Conservation (phyloP, 92 coral and sea anemone genomes). For the Heteractis magnifica region DNA sequence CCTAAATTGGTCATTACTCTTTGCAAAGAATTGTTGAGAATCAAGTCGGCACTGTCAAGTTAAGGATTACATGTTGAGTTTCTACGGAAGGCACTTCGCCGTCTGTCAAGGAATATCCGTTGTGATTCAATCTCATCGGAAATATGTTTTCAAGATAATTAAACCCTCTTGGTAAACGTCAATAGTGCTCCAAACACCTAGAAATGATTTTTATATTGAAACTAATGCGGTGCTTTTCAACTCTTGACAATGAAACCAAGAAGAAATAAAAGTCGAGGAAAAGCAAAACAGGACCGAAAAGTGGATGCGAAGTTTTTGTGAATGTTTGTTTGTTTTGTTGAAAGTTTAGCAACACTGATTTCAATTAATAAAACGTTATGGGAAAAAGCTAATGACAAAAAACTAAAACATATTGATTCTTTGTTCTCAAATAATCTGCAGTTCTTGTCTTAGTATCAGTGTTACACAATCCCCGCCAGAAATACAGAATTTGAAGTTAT, state of each 20-base stretch:
- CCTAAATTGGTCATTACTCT: neutral
- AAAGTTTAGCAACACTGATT: neutral
- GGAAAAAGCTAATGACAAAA: neutral
- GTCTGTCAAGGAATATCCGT: conserved; percentile 1
- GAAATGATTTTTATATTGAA: neutral
- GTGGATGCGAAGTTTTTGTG: neutral
- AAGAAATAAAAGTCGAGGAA: neutral
- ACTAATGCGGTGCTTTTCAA: conserved; percentile 1
- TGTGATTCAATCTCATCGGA: conserved; percentile 3
- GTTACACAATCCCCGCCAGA: neutral
- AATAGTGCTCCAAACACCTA: neutral
- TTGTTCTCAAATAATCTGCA: neutral
- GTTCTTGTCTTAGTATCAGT: too few species aligned
- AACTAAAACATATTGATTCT: neutral
- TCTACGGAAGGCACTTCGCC: conserved; percentile 1
- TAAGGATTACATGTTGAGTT: neutral
- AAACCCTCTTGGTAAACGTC: conserved; percentile 8
- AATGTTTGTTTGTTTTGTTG: neutral
- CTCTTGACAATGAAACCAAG: neutral
- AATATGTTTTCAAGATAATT: neutral
- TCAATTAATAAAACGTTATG: neutral
- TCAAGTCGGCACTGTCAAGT: neutral
- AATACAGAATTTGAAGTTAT: neutral
- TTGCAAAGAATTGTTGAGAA: neutral
- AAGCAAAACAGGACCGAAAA: neutral